Evolutionary conservation across 2,888 invertebrate species (phyloP), one percentile per base, ranked within the genome.

Genomic region (Lasioglossum vierecki): DNA sequence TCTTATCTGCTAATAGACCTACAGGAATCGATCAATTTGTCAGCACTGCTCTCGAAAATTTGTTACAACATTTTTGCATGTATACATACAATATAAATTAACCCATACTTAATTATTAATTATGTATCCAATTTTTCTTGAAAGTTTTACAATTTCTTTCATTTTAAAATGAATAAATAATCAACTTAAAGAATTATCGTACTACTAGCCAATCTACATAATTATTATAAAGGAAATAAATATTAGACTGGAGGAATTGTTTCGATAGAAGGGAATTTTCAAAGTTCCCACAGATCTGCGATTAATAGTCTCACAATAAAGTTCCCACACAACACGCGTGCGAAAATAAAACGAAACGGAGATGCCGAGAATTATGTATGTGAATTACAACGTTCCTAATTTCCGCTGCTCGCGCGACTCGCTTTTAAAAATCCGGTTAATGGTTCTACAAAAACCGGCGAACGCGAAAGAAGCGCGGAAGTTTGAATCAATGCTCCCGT

Each of bases 401-500:
- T 39, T 35, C 68, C 39, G 74, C 6, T 63, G 75, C 41, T 41
- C 60, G 13, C 22, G 30, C 49, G 39, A 13, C 26, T 75, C 60
- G 26, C 71, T 30, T 78, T 72, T 78, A 22, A 22, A 63, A 60
- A 71, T 72, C 46, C 78, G 57, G 83, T 83, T 84, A 83, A 84
- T 83, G 78, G 71, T 63, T 75, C 53, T 26, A 22, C 13, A 70
- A 77, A 73, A 82, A 77, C 30, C 60, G 79, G 79, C 83, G 57
- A 72, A 77, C 35, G 76, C 72, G 70, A 83, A 83, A 86, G 77
- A 76, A 79, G 77, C 75, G 76, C 15, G 70, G 75, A 75, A 80
- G 79, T 79, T 75, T 60, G 82, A 87, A 87, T 87, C 87, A 80
- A 83, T 80, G 70, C 77, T 80, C 83, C 74, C 82, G 72, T 86